Conservation (phyloP, 1,140 invertebrate species). For the Elysia chlorotica region DNA sequence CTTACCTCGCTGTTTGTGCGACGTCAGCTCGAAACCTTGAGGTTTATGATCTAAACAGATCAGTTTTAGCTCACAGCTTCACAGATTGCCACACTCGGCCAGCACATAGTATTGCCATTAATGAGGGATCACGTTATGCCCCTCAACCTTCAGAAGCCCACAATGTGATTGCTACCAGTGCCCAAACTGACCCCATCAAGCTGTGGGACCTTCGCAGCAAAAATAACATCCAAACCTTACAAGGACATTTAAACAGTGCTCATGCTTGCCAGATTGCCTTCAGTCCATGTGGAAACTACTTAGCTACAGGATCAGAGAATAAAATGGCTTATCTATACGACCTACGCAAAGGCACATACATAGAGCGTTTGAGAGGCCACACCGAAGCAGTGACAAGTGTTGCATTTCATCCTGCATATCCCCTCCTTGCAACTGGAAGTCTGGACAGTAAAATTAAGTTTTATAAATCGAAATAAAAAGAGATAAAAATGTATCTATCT, state of each 20-base stretch:
- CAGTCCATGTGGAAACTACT: constrained; percentile 58
- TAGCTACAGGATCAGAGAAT: constrained; percentile 60
- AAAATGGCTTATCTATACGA: constrained; percentile 57
- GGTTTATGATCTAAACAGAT: constrained; percentile 60
- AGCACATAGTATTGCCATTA: constrained; percentile 53
- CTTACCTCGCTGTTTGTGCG: constrained; percentile 59
- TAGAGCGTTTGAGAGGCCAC: constrained; percentile 49
- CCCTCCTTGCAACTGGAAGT: constrained; percentile 31
- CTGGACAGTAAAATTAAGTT: constrained; percentile 25
- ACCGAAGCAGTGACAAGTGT: constrained; percentile 56
- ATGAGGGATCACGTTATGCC: constrained; percentile 59
- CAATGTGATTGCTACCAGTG: constrained; percentile 59
- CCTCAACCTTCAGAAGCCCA: constrained; percentile 53
- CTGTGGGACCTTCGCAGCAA: constrained; percentile 62
- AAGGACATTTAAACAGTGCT: constrained; percentile 54
- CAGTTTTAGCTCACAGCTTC: constrained; percentile 44
- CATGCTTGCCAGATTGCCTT: constrained; percentile 53
- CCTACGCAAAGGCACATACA: constrained; percentile 46
- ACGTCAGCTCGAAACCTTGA: constrained; percentile 58
- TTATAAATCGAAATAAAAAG: constrained; percentile 20
- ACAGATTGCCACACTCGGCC: constrained; percentile 52
- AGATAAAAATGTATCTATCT: no score
- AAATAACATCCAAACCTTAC: constrained; percentile 52
- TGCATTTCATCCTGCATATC: constrained; percentile 50
- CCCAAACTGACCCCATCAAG: constrained; percentile 60